Evolutionary conservation across 2,797 vertebrate species (phyloP).

Genomic region (Pelobates cultripes): DNA sequence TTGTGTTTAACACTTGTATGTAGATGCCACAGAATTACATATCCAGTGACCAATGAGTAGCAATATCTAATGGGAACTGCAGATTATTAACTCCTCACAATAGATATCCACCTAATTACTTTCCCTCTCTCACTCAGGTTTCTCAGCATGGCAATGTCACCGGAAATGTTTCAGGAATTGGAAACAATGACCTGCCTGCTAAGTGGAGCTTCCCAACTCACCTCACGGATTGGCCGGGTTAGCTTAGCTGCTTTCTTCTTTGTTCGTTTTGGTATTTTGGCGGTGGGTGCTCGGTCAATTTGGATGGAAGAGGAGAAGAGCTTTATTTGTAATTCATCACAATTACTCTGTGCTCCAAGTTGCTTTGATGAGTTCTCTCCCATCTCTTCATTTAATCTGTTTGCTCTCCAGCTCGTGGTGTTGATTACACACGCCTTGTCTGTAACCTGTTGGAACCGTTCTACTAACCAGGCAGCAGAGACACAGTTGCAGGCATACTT

Average conservation of each 20-base stretch:
- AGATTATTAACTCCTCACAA: too few species aligned
- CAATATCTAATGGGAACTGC: too few species aligned
- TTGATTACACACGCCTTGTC: conserved; percentile 29
- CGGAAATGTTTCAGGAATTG: not conserved
- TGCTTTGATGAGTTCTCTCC: conserved; percentile 45
- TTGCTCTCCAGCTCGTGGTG: conserved; percentile 42
- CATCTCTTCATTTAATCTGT: conserved; percentile 52
- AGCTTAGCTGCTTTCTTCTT: not conserved
- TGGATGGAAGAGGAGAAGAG: conserved; percentile 48
- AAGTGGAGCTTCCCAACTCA: conserved; percentile 18
- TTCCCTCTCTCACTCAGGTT: not conserved
- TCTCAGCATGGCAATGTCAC: conserved; percentile 11
- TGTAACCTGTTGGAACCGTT: not conserved
- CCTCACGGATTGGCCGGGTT: not conserved
- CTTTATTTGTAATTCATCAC: conserved; percentile 42
- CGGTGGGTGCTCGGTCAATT: conserved; percentile 9
- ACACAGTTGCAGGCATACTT: not conserved
- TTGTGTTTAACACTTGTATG: too few species aligned
- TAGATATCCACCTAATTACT: not conserved
- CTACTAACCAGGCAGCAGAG: not conserved
- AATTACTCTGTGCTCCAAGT: conserved; percentile 18
- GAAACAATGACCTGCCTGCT: conserved; percentile 3
- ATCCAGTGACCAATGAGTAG: too few species aligned
- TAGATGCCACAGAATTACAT: too few species aligned
- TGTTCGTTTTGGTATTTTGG: conserved; percentile 23